Evolutionary conservation across 2,888 invertebrate species (phyloP).

Genomic region (Mycalesis mineus): DNA sequence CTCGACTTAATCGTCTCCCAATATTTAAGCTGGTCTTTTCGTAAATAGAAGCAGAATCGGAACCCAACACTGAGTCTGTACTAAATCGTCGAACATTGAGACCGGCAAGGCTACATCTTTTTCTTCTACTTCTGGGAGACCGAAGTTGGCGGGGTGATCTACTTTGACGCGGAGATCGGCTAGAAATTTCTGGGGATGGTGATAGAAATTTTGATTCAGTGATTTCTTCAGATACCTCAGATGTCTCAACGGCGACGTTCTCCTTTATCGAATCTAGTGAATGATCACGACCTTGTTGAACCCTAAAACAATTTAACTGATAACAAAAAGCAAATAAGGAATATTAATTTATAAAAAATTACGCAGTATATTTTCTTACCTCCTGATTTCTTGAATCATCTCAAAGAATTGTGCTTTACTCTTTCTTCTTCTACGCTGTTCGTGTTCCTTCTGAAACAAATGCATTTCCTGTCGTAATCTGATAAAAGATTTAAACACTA

Average conservation of each 20-base stretch:
- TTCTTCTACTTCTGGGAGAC: constrained; percentile 69
- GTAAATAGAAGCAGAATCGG: constrained; percentile 77
- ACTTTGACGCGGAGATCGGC: constrained; percentile 60
- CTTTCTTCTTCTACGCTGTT: constrained; percentile 90
- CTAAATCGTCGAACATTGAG: constrained; percentile 83
- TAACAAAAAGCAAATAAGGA: neutral
- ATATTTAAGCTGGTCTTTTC: constrained; percentile 79
- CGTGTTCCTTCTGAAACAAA: constrained; percentile 96
- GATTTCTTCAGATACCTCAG: constrained; percentile 62
- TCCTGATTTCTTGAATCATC: constrained; percentile 93
- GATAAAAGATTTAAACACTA: constrained; percentile 28
- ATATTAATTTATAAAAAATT: neutral
- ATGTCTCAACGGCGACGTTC: constrained; percentile 63
- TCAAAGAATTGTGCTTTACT: constrained; percentile 95
- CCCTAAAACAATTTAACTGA: constrained; percentile 61
- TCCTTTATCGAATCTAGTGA: constrained; percentile 80
- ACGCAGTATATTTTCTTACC: constrained; percentile 68
- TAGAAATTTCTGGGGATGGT: constrained; percentile 65
- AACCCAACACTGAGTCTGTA: constrained; percentile 82
- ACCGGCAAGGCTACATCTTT: constrained; percentile 77
- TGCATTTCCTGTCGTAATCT: constrained; percentile 74
- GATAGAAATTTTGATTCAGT: constrained; percentile 68
- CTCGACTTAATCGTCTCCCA: constrained; percentile 82
- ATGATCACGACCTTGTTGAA: constrained; percentile 82
- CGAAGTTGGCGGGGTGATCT: constrained; percentile 67